These are phyloP conservation scores for Torymus aiolomorphi DNA, from an alignment of 2,888 invertebrate genomes.

Conservation along the genomic window DNA sequence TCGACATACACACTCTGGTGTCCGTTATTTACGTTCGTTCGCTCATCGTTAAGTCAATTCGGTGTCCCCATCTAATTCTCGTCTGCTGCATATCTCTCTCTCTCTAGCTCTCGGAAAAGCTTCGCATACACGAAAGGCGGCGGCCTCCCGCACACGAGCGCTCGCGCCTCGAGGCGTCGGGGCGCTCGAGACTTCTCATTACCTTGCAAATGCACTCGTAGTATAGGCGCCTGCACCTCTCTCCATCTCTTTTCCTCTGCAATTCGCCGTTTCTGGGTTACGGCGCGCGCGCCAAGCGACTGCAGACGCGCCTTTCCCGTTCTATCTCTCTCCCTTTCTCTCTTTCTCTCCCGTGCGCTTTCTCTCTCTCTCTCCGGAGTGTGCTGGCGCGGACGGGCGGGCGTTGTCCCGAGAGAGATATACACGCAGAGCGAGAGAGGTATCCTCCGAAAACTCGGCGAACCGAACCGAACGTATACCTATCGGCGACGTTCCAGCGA, in stretches of 20 bases:
- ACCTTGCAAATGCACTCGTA: slow-evolving; percentile 38
- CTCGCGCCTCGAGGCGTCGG: background rate
- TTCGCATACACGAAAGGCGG: background rate
- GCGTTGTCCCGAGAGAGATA: no score
- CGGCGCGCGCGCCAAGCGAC: background rate
- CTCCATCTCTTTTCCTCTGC: background rate
- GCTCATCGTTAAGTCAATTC: no score
- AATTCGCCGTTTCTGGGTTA: slow-evolving; percentile 24
- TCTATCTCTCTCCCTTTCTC: background rate
- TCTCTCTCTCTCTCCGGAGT: background rate
- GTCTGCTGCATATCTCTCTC: background rate
- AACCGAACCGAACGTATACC: no score
- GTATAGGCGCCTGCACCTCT: slow-evolving; percentile 18
- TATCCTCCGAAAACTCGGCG: no score
- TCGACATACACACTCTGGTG: background rate
- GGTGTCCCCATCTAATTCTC: background rate
- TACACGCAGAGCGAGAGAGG: no score
- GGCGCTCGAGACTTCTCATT: slow-evolving; percentile 35
- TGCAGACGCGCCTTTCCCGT: background rate
- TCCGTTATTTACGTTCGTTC: no score
- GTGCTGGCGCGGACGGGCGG: no score
- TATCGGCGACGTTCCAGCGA: no score
- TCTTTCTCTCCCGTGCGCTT: background rate
- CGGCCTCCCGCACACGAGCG: background rate
- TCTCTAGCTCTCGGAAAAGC: background rate